Percentiles rank a stretch among this genome's conserved stretches.
Evolutionary conservation across 2,888 invertebrate genomes (phyloP).

Genomic region (Pyrrhopygopsis socrates): DNA sequence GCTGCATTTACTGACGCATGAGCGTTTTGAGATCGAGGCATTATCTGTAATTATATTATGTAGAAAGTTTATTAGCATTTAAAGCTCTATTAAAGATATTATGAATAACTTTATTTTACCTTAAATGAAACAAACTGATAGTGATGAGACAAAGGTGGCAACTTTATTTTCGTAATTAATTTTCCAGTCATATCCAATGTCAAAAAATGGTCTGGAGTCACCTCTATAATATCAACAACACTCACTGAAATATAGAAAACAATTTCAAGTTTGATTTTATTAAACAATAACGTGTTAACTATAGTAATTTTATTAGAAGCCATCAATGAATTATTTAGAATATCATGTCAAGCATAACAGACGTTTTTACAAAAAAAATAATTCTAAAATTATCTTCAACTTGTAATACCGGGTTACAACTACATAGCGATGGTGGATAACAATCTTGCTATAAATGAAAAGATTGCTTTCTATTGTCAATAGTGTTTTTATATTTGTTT

Average conservation of each 20-base stretch:
- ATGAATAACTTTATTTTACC: constrained; percentile 81
- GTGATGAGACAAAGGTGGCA: constrained; percentile 89
- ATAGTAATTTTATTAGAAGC: too few relatives aligned
- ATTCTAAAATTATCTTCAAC: too few relatives aligned
- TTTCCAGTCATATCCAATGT: constrained; percentile 89
- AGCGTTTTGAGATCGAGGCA: constrained; percentile 97
- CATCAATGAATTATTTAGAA: too few relatives aligned
- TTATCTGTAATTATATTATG: constrained; percentile 93
- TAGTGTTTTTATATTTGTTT: too few relatives aligned
- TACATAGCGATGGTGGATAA: too few relatives aligned
- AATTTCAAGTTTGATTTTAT: too few relatives aligned
- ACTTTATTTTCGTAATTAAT: constrained; percentile 89
- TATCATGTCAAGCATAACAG: too few relatives aligned
- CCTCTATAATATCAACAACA: constrained; percentile 77
- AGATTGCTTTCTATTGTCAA: too few relatives aligned
- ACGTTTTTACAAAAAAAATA: too few relatives aligned
- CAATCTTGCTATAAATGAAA: too few relatives aligned
- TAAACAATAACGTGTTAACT: too few relatives aligned
- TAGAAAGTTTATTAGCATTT: neutral
- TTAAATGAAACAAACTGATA: constrained; percentile 90
- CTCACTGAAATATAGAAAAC: constrained; percentile 30
- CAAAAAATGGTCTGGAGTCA: constrained; percentile 90
- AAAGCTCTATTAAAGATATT: neutral
- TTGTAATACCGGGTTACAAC: too few relatives aligned
- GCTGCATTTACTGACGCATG: constrained; percentile 98